Conservation (phyloP, 2,888 invertebrate genomes). For the Apomyelois bistriatella region DNA sequence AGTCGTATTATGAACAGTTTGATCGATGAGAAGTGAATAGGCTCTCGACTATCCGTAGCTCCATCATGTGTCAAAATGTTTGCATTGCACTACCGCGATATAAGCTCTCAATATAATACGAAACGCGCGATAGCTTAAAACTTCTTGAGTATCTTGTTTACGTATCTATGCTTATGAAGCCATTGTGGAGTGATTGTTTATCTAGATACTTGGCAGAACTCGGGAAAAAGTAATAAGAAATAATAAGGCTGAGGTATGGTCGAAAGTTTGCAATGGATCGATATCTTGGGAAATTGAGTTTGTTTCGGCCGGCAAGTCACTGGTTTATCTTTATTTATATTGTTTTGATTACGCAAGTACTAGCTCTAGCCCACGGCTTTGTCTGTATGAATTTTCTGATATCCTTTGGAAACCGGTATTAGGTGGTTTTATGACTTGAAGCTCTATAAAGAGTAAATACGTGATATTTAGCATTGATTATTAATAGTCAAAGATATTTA, state of each 20-base stretch:
- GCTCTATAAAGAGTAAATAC: too few species aligned
- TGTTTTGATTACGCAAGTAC: not conserved
- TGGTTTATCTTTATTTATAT: constrained; percentile 1
- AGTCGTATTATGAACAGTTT: constrained; percentile 28
- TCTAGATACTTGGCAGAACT: constrained; percentile 18
- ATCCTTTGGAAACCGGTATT: too few species aligned
- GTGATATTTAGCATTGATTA: too few species aligned
- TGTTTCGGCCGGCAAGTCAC: not conserved
- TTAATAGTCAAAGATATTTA: too few species aligned
- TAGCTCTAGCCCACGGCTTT: not conserved
- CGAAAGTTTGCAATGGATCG: constrained; percentile 7
- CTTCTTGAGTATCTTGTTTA: constrained; percentile 14
- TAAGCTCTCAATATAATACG: not conserved
- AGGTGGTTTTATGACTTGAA: too few species aligned
- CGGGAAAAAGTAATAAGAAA: constrained; percentile 10
- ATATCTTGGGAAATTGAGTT: constrained; percentile 5
- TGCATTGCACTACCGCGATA: constrained; percentile 15
- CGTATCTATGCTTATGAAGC: constrained; percentile 4
- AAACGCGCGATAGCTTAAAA: constrained; percentile 23
- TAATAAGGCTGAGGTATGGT: constrained; percentile 8
- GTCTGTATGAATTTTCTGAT: too few species aligned
- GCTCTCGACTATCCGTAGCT: constrained; percentile 38
- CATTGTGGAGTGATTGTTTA: constrained; percentile 4
- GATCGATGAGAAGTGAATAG: constrained; percentile 45
- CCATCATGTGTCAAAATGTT: constrained; percentile 35